Evolutionary conservation across 1,140 invertebrate genomes (phyloP), one percentile per base, ranked within the genome.

Genomic region (Heterodera schachtii): DNA sequence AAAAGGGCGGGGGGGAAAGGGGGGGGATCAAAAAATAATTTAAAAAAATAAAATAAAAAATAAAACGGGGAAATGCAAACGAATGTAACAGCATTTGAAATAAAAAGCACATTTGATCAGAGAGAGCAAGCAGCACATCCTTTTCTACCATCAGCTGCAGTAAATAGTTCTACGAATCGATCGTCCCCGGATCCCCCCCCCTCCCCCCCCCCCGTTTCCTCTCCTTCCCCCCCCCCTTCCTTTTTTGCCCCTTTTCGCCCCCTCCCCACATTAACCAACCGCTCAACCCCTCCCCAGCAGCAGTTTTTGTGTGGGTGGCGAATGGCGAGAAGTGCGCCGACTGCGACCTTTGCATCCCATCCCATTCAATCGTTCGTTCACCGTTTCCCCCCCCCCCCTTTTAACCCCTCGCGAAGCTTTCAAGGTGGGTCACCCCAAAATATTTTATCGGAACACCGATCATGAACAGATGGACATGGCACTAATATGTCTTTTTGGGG

Each of bases 251-350:
- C 57, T 74, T 46, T 47, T n/a, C 2, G 13, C 19, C 70, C 70
- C 19, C 70, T 13, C 13, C 47, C 70, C 8, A 44, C 47, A 16
- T 73, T 6, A 31, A 3, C 31, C 21, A n/a, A 19, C 73, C 31
- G 6, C n/a, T 21, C n/a, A 5, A 19, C 7, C 19, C 73, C 73
- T 31, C 19, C 31, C 73, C n/a, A 66, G 52, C 74, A 75, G 52
- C 66, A 64, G 74, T 49, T 75, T 75, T 66, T 66, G 74, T 44
- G 74, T 44, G 57, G 8, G 57, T 60, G 57, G 57, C 57, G 57
- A 60, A 19, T 60, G 57, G 57, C 57, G 57, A 60, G 57, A 60
- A 60, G 57, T 60, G 57, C 57, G 57, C 57, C 57, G 57, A 60
- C 31, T 31, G 31, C 57, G 57, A 60, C 57, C 57, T 60, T 60